Base-by-base conservation (phyloP, 2,888 invertebrate species). In the Ramazzottius varieornatus region DNA sequence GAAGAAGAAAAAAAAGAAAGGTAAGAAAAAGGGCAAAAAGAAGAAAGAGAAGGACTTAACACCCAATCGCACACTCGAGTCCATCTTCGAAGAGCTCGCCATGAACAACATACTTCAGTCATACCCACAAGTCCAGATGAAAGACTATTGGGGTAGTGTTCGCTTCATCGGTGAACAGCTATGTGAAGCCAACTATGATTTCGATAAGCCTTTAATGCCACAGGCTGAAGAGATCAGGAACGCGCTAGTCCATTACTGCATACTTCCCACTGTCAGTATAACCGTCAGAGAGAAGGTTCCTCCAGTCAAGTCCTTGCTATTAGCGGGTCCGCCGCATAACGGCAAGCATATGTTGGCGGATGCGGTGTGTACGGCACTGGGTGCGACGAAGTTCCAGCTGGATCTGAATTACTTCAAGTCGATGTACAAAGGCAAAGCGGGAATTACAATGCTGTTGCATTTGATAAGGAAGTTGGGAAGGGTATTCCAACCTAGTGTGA, bases 11-110 rank as follows among this genome's bases (percentile, higher is more conserved):
- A 68, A 8, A 29, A 24, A 54, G 4, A 67, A 33, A 67, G 67
- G 68, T 71, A 72, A 46, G 73, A 73, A 68, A 73, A 74, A 72
- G 29, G 74, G 74, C 67, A 73, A 73, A 24, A 75, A 75, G 70
- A 76, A 76, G 69, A 75, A 75, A 69, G 75, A 75, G 68, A 77
- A 77, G 68, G 77, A 77, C 70, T 68, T 77, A 64, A 77, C 77
- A 2, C 75, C 76, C 32, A 75, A 77, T 69, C 73, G 75, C 4
- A 54, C 54, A 4, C 20, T 24, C 20, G 54, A 54, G 54, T 54
- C 54, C 29, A 54, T 54, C 54, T 16, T 54, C 29, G 54, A 54
- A 29, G 54, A 54, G 54, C 29, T 54, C 16, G 54, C 54, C 16
- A 54, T 54, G 54, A 16, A 54, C 4, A 29, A 29, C 54, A 29